Percentiles rank a stretch among this genome's conserved stretches.
These are phyloP conservation scores for Macheiramphus alcinus DNA, from an alignment of 2,113 vertebrate genomes.

Conservation along the genomic window DNA sequence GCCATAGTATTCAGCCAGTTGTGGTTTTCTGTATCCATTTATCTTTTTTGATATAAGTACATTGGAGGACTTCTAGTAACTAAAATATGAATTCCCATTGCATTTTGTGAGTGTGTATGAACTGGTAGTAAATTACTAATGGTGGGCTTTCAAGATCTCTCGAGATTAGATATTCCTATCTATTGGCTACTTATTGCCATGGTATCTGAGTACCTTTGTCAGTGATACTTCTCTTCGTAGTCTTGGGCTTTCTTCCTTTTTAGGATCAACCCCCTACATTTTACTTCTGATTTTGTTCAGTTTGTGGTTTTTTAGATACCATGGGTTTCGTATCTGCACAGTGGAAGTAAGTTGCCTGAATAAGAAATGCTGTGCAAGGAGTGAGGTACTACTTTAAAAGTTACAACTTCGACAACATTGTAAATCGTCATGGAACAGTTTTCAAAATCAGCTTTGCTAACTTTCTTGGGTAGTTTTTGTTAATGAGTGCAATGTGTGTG, in stretches of 20 bases:
- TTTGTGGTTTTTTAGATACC: background rate
- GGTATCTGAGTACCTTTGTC: background rate
- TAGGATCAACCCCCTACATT: background rate
- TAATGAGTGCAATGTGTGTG: background rate
- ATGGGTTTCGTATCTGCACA: background rate
- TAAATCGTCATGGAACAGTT: background rate
- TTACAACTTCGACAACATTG: background rate
- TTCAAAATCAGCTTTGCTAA: background rate
- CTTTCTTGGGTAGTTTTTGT: background rate
- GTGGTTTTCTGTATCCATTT: background rate
- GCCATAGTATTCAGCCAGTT: background rate
- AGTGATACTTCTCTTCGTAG: background rate
- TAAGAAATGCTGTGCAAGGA: background rate
- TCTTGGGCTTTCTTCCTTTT: background rate
- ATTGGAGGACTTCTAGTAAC: background rate
- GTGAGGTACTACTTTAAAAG: background rate
- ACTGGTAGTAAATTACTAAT: background rate
- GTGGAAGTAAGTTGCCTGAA: background rate
- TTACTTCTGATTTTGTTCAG: background rate
- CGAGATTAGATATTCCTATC: background rate
- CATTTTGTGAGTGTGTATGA: background rate
- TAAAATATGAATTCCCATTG: background rate
- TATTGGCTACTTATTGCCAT: background rate
- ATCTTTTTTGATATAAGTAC: background rate
- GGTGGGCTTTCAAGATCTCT: background rate